These are phyloP conservation scores for Xylophagus ater DNA, from an alignment of 2,888 invertebrate genomes.

Conservation along the genomic window DNA sequence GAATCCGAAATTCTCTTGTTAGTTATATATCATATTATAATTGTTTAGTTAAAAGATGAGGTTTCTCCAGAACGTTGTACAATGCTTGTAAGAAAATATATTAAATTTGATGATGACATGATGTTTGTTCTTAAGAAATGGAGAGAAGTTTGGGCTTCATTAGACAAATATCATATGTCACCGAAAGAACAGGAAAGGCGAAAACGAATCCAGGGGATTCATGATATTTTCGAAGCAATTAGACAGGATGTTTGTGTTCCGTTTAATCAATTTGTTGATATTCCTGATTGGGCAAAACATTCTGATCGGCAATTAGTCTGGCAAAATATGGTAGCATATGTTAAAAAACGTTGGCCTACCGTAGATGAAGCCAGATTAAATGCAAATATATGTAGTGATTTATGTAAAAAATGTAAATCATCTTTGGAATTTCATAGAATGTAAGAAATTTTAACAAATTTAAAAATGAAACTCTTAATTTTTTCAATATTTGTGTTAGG, in stretches of 20 bases:
- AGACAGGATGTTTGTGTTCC: conserved; percentile 32
- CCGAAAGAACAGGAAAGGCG: conserved; percentile 33
- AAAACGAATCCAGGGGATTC: conserved; percentile 30
- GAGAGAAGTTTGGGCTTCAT: conserved; percentile 41
- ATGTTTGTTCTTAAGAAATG: conserved; percentile 44
- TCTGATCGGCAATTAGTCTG: conserved; percentile 34
- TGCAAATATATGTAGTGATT: conserved; percentile 30
- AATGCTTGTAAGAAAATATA: conserved; percentile 40
- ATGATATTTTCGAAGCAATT: conserved; percentile 34
- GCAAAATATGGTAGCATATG: conserved; percentile 35
- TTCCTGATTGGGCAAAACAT: conserved; percentile 33
- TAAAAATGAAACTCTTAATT: background rate
- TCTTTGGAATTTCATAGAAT: conserved; percentile 33
- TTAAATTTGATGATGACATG: conserved; percentile 51
- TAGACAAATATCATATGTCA: conserved; percentile 35
- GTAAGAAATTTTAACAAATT: conserved; percentile 24
- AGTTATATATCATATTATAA: background rate
- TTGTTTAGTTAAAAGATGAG: conserved; percentile 29
- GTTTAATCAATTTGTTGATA: conserved; percentile 28
- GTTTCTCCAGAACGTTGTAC: conserved; percentile 33
- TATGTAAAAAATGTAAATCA: conserved; percentile 33
- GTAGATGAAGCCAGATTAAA: conserved; percentile 32
- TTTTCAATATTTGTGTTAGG: conserved; percentile 20
- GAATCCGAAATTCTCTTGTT: background rate
- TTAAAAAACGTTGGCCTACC: conserved; percentile 33